Evolutionary conservation across 2,888 invertebrate species (phyloP), one percentile per base, ranked within the genome.

Genomic region (Folsomia manolachei): DNA sequence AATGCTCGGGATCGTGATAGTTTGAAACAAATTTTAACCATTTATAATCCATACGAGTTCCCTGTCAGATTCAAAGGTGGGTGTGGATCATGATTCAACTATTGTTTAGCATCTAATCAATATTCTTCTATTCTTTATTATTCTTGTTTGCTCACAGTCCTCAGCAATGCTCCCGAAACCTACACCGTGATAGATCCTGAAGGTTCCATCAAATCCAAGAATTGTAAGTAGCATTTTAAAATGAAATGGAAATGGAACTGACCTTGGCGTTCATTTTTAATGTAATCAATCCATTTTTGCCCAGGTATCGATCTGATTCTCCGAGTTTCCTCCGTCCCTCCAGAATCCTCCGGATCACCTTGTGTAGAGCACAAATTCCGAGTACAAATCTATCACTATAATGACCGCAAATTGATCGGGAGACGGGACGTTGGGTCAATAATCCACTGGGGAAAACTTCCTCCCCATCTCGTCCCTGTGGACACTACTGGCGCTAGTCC

Each of bases 21-120:
- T 60, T 62, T 76, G 23, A 79, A 78, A 62, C 80, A 80, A 39
- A 75, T 80, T 39, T 68, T 80, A 23, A 80, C 80, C 1, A 78
- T 80, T 73, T 80, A 78, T 64, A 80, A 80, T 70, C 79, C 80
- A 14, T 80, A 80, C 74, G 80, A 79, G 23, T 80, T 80, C 68
- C 75, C 77, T 1, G 77, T 80, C 18, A 65, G 75, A 27, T 80
- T 79, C 56, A 76, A 76, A 77, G 78, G 80, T 80, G 76, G 64
- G 65, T 27, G n/a, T 60, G 39, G 21, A 23, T 52, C 53, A 52
- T 24, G 26, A 53, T 53, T 19, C 52, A 63, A 63, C 1, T 25
- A n/a, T 52, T 64, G 9, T 19, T 53, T 65, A 27, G 19, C 23
- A 51, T 70, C 53, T 25, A 63, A 53, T 7, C 61, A n/a, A n/a